Evolutionary conservation across 1,140 invertebrate genomes (phyloP).

Genomic region (Gonioctena quinquepunctata): DNA sequence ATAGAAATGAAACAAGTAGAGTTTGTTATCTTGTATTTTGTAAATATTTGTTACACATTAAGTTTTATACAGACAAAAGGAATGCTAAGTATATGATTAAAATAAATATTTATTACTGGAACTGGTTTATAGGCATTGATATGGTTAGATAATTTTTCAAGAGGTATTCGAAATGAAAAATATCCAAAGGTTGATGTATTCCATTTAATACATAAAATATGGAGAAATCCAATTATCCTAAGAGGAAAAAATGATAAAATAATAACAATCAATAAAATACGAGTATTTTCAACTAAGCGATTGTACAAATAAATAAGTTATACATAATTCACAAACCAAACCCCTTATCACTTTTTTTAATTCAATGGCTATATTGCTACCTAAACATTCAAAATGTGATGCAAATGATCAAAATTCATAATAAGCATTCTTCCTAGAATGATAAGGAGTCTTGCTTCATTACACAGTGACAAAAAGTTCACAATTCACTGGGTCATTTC

Average conservation of each 20-base stretch:
- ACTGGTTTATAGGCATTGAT: slow-evolving; percentile 30
- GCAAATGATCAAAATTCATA: neutral
- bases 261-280: slow-evolving; percentile 8
- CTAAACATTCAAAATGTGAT: neutral
- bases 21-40: slow-evolving; percentile 21
- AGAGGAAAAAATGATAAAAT: neutral
- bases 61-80: slow-evolving; percentile 24
- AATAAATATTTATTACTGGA: slow-evolving; percentile 19
- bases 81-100: slow-evolving; percentile 18
- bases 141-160: slow-evolving; percentile 29
- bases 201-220: slow-evolving; percentile 27
- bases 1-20: neutral
- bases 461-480: neutral
- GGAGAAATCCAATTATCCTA: slow-evolving; percentile 13
- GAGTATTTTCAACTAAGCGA: slow-evolving; percentile 12
- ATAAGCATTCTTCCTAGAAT: neutral
- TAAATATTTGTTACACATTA: slow-evolving; percentile 28
- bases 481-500: slow-evolving; percentile 4
- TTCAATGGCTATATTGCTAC: neutral
- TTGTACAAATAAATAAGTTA: slow-evolving; percentile 14
- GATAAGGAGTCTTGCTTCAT: neutral
- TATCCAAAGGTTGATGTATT: slow-evolving; percentile 18
- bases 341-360: neutral
- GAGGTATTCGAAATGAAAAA: slow-evolving; percentile 25
- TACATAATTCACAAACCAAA: neutral